Base-by-base conservation (phyloP, 2,888 invertebrate species). In the Mantis religiosa region DNA sequence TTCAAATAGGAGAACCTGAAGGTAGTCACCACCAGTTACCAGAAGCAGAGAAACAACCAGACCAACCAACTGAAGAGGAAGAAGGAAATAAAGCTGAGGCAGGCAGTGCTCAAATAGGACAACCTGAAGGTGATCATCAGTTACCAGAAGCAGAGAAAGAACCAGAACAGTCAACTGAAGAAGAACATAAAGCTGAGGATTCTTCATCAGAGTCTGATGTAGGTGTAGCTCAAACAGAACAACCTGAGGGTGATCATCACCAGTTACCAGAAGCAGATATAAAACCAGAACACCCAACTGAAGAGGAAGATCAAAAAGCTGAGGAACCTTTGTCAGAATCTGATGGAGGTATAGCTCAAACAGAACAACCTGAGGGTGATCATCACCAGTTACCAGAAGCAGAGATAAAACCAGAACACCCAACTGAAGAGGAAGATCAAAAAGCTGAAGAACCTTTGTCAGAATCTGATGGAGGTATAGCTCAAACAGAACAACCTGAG, bases 221-320 rank as follows among this genome's bases (percentile, higher is more conserved):
- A 54, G 54, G 6, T 4, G 15, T 2, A 14, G 54, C 14, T 30
- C 89, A 88, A 85, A 86, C 89, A 82, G 9, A 14, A 12, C 25
- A 54, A 86, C 41, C 87, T 41, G 84, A 89, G 83, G 30, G 87
- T 34, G 90, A 86, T 83, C 54, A 28, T 28, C 89, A 28, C 30
- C 47, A n/a, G 82, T 30, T 84, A 83, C 28, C 89, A 54, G 83
- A 27, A 83, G 47, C 82, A 20, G 54, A 15, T 14, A 54, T 28
- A 27, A 89, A 89, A 85, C 81, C 84, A n/a, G 90, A 87, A 87
- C n/a, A 82, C 88, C 88, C 82, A 47, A 89, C 89, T 85, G 86
- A 82, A 88, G n/a, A 12, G 28, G 82, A 12, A 28, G 87, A 82
- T 34, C n/a, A n/a, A n/a, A 30, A 30, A 30, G 4, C 30, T 30